A percentile compares a stretch with the other conserved stretches of the same genome.
Conservation (phyloP, 1,140 invertebrate species). For the Nilaparvata lugens region DNA sequence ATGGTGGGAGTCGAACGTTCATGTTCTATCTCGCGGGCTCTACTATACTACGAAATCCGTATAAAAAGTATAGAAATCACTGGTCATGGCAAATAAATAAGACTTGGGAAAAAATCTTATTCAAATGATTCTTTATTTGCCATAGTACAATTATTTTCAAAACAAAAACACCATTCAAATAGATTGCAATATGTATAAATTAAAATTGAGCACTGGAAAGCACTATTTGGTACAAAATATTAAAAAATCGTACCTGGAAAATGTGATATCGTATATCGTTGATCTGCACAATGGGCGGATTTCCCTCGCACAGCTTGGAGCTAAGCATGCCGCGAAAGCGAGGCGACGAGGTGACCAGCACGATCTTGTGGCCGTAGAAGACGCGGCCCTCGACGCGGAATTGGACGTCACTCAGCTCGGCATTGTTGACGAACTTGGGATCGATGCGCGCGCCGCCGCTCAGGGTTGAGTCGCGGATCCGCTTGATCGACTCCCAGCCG, state of each 20-base stretch:
- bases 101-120: too few relatives aligned
- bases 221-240: too few relatives aligned
- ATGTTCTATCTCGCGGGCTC: too few relatives aligned
- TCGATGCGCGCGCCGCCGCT: conserved; percentile 68
- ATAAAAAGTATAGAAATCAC: too few relatives aligned
- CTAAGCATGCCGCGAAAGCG: conserved; percentile 79
- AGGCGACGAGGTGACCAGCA: conserved; percentile 80
- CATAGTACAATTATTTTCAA: too few relatives aligned
- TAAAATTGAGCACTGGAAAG: too few relatives aligned
- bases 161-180: too few relatives aligned
- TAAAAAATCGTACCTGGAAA: conserved; percentile 75
- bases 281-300: conserved; percentile 77
- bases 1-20: too few relatives aligned
- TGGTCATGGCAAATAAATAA: too few relatives aligned
- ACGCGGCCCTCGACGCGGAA: conserved; percentile 82
- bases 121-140: too few relatives aligned
- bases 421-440: conserved; percentile 87
- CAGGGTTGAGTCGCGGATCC: conserved; percentile 60
- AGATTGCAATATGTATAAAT: too few relatives aligned
- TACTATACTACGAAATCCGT: too few relatives aligned
- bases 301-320: conserved; percentile 63
- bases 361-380: conserved; percentile 92
- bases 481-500: conserved; percentile 74
- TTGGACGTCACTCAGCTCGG: conserved; percentile 81
- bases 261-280: conserved; percentile 89